These are phyloP conservation scores for Leptinotarsa rubiginosa DNA, from an alignment of 2,888 invertebrate species.

Conservation along the genomic window DNA sequence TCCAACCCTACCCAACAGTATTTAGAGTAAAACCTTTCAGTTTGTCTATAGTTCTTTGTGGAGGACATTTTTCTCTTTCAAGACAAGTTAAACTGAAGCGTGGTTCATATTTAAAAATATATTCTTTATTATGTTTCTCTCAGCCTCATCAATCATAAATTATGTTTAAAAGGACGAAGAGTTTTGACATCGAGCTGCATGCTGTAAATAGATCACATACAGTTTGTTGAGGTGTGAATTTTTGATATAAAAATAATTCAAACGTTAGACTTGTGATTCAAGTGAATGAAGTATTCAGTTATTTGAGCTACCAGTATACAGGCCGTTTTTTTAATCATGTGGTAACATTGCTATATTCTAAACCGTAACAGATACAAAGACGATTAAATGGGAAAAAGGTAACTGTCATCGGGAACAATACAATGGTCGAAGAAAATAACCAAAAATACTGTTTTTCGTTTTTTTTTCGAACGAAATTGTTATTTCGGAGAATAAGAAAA, in stretches of 20 bases:
- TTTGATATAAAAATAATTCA: background rate
- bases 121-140: background rate
- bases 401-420: too few relatives aligned
- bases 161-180: background rate
- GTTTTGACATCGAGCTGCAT: background rate
- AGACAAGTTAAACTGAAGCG: background rate
- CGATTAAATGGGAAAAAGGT: too few relatives aligned
- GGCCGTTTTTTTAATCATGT: too few relatives aligned
- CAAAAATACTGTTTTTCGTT: too few relatives aligned
- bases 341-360: too few relatives aligned
- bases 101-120: background rate
- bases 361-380: too few relatives aligned
- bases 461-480: too few relatives aligned
- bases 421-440: too few relatives aligned
- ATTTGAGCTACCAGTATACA: too few relatives aligned
- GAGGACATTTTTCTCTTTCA: background rate
- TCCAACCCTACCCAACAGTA: background rate
- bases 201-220: background rate
- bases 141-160: constrained; percentile 16
- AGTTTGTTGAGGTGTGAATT: background rate
- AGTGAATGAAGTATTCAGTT: too few relatives aligned
- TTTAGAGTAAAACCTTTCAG: background rate
- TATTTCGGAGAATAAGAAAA: too few relatives aligned
- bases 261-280: background rate
- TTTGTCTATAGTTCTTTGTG: background rate